Conservation (phyloP, 2,113 vertebrate species). For the Leucoraja erinaceus region DNA sequence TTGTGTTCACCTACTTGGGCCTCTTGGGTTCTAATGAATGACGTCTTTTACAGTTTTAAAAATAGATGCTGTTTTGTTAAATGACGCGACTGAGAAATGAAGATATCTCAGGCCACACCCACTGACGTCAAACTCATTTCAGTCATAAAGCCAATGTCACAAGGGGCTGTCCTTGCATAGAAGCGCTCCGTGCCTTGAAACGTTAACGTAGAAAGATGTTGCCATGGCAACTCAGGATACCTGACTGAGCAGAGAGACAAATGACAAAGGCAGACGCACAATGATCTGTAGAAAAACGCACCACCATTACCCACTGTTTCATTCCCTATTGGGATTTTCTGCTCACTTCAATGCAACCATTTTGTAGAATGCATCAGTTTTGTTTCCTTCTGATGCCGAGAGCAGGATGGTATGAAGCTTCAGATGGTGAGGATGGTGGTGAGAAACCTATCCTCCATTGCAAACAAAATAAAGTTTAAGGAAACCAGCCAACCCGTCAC, state of each 20-base stretch:
- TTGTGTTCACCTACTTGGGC: neutral
- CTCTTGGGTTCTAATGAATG: neutral
- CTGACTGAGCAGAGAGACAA: neutral
- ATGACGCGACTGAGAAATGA: slow-evolving; percentile 9
- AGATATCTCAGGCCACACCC: slow-evolving; percentile 15
- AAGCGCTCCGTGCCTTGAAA: neutral
- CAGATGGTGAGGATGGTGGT: neutral
- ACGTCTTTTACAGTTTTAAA: slow-evolving; percentile 9
- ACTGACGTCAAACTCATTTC: slow-evolving; percentile 18
- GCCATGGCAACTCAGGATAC: slow-evolving; percentile 8
- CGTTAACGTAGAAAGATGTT: neutral
- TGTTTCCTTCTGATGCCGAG: neutral
- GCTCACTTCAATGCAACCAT: neutral
- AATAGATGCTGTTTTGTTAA: neutral
- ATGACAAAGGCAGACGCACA: neutral
- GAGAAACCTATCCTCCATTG: neutral
- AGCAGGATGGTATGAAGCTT: neutral
- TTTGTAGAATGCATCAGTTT: neutral
- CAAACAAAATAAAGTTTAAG: neutral
- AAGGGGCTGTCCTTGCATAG: neutral
- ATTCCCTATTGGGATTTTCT: neutral
- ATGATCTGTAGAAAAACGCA: neutral
- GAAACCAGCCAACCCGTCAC: neutral
- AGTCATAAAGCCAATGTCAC: slow-evolving; percentile 17
- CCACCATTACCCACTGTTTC: neutral